Conservation (phyloP, 2,113 vertebrate species). For the Pachycephala philippinensis region DNA sequence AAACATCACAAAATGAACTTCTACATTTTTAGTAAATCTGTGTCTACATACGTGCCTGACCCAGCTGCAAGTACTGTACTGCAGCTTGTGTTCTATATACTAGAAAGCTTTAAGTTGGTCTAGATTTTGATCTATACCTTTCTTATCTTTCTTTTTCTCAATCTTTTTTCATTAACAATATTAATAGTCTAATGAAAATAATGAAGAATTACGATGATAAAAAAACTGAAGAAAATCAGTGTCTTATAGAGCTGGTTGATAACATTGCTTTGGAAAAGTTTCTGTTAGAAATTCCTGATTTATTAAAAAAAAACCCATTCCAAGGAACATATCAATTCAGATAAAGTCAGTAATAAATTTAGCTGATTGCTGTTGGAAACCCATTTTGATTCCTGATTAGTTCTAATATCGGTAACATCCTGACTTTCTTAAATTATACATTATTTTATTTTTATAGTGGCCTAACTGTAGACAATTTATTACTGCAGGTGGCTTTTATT, state of each 20-base stretch:
- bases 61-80: background rate
- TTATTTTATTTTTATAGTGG: background rate
- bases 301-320: background rate
- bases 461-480: background rate
- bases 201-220: background rate
- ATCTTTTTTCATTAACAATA: background rate
- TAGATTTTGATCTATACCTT: background rate
- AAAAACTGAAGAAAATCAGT: background rate
- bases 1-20: background rate
- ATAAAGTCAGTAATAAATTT: background rate
- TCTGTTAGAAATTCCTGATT: background rate
- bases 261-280: background rate
- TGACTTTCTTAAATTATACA: background rate
- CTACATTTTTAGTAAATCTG: background rate
- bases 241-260: background rate
- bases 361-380: background rate
- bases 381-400: background rate
- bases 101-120: background rate
- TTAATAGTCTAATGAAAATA: background rate
- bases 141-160: background rate
- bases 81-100: background rate
- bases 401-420: background rate
- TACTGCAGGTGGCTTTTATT: background rate
- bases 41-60: background rate
- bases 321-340: background rate